These are phyloP conservation scores for Arctia plantaginis DNA, from an alignment of 2,888 invertebrate genomes.

Conservation along the genomic window DNA sequence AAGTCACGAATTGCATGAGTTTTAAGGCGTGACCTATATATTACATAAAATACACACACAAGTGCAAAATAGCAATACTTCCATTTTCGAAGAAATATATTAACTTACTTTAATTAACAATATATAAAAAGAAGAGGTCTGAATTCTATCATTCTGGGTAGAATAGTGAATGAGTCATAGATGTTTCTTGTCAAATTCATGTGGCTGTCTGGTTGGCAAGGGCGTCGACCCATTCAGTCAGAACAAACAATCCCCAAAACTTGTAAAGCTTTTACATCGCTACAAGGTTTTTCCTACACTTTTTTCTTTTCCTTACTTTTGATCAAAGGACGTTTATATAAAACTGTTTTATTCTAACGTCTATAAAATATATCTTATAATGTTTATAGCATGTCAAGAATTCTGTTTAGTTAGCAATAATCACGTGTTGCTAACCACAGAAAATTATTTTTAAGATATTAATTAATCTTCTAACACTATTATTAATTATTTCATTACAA, in stretches of 20 bases:
- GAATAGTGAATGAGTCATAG: slow-evolving; percentile 31
- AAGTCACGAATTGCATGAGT: not conserved
- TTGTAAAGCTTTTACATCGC: slow-evolving; percentile 53
- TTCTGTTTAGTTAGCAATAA: not conserved
- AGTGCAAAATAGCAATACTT: not conserved
- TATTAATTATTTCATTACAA: no score
- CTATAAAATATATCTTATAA: not conserved
- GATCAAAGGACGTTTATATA: not conserved
- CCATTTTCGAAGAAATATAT: not conserved
- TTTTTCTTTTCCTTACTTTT: not conserved
- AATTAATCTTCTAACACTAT: no score
- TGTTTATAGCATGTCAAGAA: not conserved
- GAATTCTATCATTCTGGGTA: not conserved
- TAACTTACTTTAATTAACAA: not conserved
- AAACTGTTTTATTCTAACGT: not conserved
- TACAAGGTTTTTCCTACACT: slow-evolving; percentile 12
- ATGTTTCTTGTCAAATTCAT: slow-evolving; percentile 41
- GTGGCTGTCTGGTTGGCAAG: slow-evolving; percentile 42
- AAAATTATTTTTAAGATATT: no score
- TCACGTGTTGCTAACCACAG: not conserved
- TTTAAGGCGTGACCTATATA: not conserved
- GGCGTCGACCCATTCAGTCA: slow-evolving; percentile 66
- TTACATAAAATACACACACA: not conserved
- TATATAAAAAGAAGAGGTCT: not conserved
- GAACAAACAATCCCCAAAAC: slow-evolving; percentile 57